Base-by-base conservation (phyloP, 2,797 vertebrate species). In the Potorous gilbertii region DNA sequence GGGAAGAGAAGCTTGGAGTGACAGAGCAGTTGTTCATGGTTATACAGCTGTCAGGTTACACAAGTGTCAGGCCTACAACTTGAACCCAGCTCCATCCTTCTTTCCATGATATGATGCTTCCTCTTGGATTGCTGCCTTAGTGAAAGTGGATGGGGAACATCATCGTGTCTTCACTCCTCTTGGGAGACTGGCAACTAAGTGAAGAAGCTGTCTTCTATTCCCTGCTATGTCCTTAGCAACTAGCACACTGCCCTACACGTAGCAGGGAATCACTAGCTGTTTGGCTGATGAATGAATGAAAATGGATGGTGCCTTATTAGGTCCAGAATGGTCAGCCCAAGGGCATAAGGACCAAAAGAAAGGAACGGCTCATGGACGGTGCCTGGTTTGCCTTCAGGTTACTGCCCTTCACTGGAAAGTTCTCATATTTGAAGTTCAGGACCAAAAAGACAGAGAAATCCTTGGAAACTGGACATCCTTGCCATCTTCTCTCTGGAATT, bases 281-380 rank as follows among this genome's bases (percentile, higher is more conserved):
- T 40, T 3, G 18, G 24, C 0, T 40, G 66, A 81, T 81, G 66
- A 21, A 40, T 81, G n/a, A 24, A 21, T 46, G 18, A 81, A 81
- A 40, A 12, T 24, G 8, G n/a, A 81, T 46, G n/a, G n/a, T 81
- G 18, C 18, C n/a, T 40, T 40, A 81, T 40, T 81, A 24, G n/a
- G 2, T n/a, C 34, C 34, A 40, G 16, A 34, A 66, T 2, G 34
- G 62, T 74, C 5, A 21, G 34, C 66, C n/a, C n/a, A 40, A 40
- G 8, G 18, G 14, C 62, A 74, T n/a, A 66, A 16, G 31, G 34
- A 16, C n/a, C n/a, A 40, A 74, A 40, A 16, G 14, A 56, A 24
- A 93, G 74, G 56, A 96, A 50, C 9, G 56, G 34, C 91, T 40
- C 93, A 4, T 16, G 54, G 87, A 94, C 28, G 59, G 92, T 81